These are phyloP conservation scores for Valencia hispanica DNA, from an alignment of 2,797 vertebrate genomes.

Conservation along the genomic window DNA sequence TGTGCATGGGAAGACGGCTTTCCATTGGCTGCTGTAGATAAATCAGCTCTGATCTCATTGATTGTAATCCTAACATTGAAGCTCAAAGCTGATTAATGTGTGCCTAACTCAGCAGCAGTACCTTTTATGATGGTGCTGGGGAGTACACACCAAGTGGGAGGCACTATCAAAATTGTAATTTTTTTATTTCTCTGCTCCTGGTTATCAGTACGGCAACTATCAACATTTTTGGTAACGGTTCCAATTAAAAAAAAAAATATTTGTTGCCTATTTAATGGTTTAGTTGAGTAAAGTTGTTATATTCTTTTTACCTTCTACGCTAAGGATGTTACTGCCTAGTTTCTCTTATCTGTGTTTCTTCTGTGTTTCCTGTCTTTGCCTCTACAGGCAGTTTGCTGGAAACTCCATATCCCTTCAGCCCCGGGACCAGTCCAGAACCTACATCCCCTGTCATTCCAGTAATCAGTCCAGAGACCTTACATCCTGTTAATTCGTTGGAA, in stretches of 20 bases:
- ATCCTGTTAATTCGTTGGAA: conserved; percentile 38
- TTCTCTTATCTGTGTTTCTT: neutral
- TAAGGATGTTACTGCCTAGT: neutral
- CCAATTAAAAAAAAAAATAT: neutral
- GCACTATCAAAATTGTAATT: neutral
- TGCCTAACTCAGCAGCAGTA: neutral
- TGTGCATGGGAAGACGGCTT: neutral
- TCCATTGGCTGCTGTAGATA: neutral
- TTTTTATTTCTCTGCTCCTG: neutral
- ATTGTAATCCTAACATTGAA: neutral
- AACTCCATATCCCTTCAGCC: conserved; percentile 67
- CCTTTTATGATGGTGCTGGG: neutral
- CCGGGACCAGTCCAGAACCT: conserved; percentile 71
- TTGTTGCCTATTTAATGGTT: neutral
- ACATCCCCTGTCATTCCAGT: conserved; percentile 53
- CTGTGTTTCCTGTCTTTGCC: conserved; percentile 14
- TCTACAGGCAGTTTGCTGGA: conserved; percentile 73
- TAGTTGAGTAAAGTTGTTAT: neutral
- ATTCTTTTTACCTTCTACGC: neutral
- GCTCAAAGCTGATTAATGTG: too few species aligned
- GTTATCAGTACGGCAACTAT: neutral
- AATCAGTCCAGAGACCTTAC: conserved; percentile 32
- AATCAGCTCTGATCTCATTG: conserved; percentile 1
- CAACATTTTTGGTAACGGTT: neutral
- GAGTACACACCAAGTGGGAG: neutral